Conservation (phyloP, 2,113 vertebrate genomes). For the Nematolebias whitei region DNA sequence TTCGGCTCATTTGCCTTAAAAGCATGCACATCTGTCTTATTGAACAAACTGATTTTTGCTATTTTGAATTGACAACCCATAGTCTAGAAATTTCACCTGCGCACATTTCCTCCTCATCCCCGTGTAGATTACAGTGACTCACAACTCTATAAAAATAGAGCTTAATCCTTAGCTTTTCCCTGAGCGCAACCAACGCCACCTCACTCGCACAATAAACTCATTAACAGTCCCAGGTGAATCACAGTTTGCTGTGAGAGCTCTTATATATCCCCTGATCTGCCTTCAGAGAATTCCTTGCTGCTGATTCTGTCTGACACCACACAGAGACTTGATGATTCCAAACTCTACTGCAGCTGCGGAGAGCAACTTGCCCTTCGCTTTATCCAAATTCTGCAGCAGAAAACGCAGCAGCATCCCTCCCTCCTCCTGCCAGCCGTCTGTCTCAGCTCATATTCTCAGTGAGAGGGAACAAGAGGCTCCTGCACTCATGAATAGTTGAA, state of each 20-base stretch:
- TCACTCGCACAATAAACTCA: constrained; percentile 40
- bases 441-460: constrained; percentile 42
- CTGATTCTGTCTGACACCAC: constrained; percentile 44
- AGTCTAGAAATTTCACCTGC: neutral
- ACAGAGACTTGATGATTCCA: constrained; percentile 54
- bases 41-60: too few species aligned
- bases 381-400: constrained; percentile 55
- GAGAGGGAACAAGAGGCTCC: constrained; percentile 39
- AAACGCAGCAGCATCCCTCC: constrained; percentile 56
- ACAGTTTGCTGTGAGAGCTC: constrained; percentile 17
- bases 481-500: constrained; percentile 56
- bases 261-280: constrained; percentile 42
- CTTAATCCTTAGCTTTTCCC: constrained; percentile 1
- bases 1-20: too few species aligned
- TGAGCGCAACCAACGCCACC: neutral
- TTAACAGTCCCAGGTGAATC: constrained; percentile 49
- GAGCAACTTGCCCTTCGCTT: constrained; percentile 59
- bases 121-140: constrained; percentile 1
- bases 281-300: constrained; percentile 50
- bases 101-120: neutral
- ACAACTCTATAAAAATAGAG: neutral
- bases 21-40: too few species aligned
- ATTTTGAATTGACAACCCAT: too few species aligned
- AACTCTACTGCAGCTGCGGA: constrained; percentile 58
- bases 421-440: constrained; percentile 63